Base-by-base conservation (phyloP, 2,113 vertebrate species). In the Isichthys henryi region DNA sequence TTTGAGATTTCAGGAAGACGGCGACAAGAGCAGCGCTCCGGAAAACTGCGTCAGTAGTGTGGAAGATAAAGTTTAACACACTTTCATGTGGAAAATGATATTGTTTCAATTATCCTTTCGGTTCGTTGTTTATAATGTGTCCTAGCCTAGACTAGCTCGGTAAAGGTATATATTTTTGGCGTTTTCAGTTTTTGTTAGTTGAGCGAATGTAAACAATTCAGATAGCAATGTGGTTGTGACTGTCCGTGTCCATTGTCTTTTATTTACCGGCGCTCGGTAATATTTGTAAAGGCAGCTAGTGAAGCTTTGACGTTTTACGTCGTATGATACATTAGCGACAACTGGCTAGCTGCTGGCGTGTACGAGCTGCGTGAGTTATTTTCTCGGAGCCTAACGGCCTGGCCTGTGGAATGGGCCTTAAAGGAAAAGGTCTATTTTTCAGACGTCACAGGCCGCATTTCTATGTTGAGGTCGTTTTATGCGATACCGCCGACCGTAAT, bases 11-110 rank as follows among this genome's bases (percentile, higher is more conserved):
- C 95, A 94, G 96, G 96, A 96, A 96, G 94, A 80, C 90, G 85
- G 77, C 84, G 80, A 92, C 21, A 92, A 89, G 93, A 91, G 92
- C 94, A 91, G 92, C 92, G 92, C 94, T 89, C 35, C 92, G 89
- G 43, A 87, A 90, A 96, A 96, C 94, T 96, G 96, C 96, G 96
- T 96, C 95, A 96, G 94, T 93, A 94, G 92, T 91, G 93, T 93
- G 89, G 89, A 88, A 85, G 48, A 91, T 91, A 88, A 92, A 82
- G 70, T 31, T 91, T 94, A 93, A 46, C 89, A 70, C 48, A 49
- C 62, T 89, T 91, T 90, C 91, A 49, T 88, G 93, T 94, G 93
- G 48, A 90, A 93, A 89, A 50, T 50, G 94, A 95, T 96, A 95
- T 70, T 92, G 91, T 90, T 43, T 9, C 0, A 0, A 89, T 66